Conservation (phyloP, 2,113 vertebrate genomes). For the Heteronetta atricapilla region DNA sequence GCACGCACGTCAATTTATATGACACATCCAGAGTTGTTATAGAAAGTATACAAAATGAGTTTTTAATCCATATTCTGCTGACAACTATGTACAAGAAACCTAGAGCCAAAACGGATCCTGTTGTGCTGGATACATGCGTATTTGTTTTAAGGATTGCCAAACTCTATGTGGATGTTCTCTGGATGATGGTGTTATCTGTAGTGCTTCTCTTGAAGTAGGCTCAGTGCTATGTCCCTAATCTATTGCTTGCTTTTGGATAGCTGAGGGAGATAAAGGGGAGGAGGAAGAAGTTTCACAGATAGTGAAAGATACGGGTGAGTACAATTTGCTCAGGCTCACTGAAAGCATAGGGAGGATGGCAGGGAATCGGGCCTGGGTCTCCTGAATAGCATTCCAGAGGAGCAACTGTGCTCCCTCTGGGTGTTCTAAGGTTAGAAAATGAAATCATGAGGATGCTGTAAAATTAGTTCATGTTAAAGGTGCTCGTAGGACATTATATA, state of each 20-base stretch:
- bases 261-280: not conserved
- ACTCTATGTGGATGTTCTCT: too few relatives aligned
- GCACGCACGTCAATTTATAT: not conserved
- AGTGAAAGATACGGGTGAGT: not conserved
- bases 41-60: not conserved
- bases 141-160: not conserved
- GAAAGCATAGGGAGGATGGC: not conserved
- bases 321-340: not conserved
- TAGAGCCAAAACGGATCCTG: not conserved
- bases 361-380: not conserved
- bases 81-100: not conserved
- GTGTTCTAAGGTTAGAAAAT: not conserved
- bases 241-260: not conserved
- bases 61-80: not conserved
- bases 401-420: not conserved
- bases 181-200: not conserved
- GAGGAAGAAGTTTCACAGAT: not conserved
- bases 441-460: not conserved
- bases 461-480: not conserved
- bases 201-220: not conserved
- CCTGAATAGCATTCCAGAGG: not conserved
- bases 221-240: not conserved
- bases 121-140: rapidly evolving
- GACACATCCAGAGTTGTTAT: rapidly evolving
- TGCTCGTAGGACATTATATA: not conserved